These are phyloP conservation scores for Carcharodon carcharias DNA, from an alignment of 2,797 vertebrate genomes.

Conservation along the genomic window DNA sequence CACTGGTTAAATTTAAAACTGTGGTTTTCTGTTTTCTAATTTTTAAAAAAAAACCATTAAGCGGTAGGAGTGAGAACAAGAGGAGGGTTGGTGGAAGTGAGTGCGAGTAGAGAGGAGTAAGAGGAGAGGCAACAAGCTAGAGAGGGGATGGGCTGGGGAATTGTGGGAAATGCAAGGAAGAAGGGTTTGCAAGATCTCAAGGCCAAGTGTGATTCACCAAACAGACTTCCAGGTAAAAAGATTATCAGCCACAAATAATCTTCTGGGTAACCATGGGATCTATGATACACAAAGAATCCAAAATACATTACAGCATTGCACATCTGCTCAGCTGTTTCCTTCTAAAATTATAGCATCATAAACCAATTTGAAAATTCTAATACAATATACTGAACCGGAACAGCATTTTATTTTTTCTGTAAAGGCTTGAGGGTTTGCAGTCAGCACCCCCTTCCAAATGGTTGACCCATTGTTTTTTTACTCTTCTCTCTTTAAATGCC, in stretches of 20 bases:
- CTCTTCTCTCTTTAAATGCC: neutral
- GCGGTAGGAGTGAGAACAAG: neutral
- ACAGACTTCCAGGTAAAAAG: neutral
- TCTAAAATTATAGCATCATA: neutral
- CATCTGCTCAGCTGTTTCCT: neutral
- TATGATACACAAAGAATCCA: neutral
- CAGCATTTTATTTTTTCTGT: neutral
- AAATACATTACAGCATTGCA: neutral
- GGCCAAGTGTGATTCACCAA: neutral
- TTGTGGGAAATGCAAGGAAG: neutral
- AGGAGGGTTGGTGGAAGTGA: neutral
- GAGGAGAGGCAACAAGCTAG: neutral
- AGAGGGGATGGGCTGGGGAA: neutral
- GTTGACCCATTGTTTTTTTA: neutral
- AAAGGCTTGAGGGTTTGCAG: neutral
- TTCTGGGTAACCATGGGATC: neutral
- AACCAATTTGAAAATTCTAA: neutral
- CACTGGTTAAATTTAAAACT: neutral
- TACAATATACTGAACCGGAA: neutral
- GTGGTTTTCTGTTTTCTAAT: neutral
- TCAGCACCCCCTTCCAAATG: neutral
- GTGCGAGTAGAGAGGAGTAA: neutral
- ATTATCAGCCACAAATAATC: conserved; percentile 13
- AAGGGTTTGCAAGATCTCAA: neutral
- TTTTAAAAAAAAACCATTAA: neutral